phyloP scores from a whole-genome alignment of 2,113 vertebrate species.

The Oceanodroma tethys region DNA sequence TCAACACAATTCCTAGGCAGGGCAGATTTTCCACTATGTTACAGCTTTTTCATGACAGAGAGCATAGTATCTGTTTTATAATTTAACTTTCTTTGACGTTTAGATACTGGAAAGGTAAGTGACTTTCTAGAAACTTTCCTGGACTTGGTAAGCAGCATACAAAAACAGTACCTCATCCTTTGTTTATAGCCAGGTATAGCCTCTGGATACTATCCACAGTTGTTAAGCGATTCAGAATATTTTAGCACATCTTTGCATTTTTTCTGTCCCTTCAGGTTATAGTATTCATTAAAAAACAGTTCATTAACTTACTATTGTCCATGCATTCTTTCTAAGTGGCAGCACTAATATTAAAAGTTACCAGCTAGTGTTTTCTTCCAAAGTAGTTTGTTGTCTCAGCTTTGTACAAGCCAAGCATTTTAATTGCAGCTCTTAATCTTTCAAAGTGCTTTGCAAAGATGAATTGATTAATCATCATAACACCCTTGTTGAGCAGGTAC shows the following conservation, averaged over 20 bases:
- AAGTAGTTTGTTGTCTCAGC: conserved; percentile 57
- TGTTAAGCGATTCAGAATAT: background rate
- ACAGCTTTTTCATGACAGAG: background rate
- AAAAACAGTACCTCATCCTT: background rate
- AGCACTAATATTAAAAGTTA: conserved; percentile 30
- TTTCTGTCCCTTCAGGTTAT: background rate
- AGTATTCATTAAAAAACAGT: conserved; percentile 11
- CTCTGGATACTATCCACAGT: background rate
- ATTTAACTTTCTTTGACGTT: background rate
- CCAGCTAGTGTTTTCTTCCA: conserved; percentile 33
- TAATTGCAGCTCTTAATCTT: conserved; percentile 51
- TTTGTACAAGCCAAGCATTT: conserved; percentile 36
- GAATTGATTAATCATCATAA: conserved; percentile 31
- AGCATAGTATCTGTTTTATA: background rate
- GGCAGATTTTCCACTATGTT: background rate
- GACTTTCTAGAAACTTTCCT: background rate
- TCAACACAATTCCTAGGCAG: background rate
- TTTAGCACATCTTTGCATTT: background rate
- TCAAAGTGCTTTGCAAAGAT: conserved; percentile 31
- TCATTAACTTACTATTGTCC: conserved; percentile 33
- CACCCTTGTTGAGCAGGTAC: background rate
- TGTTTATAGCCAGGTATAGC: background rate
- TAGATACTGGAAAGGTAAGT: background rate
- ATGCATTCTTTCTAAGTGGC: background rate
- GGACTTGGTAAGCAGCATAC: background rate